Base-by-base conservation (phyloP, 2,113 vertebrate species). In the Garra rufa region DNA sequence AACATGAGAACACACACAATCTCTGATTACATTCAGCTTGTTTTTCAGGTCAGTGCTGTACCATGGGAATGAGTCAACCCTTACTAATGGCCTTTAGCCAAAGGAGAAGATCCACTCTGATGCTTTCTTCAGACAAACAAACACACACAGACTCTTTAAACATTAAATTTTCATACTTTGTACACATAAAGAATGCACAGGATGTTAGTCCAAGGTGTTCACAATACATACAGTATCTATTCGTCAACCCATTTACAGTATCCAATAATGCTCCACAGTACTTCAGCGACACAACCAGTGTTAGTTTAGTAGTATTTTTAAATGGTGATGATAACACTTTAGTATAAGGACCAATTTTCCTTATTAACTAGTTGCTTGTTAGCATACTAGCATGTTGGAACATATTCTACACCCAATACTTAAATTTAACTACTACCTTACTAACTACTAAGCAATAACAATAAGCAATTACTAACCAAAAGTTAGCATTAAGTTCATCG, bases 41-140 rank as follows among this genome's bases (percentile, higher is more conserved):
- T 67, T 80, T 80, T 65, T 67, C 41, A 80, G 61, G 78, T 80
- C 59, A 80, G 59, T 46, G 43, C 78, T 28, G 14, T 46, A 19
- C 38, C 55, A 43, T 67, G 43, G 26, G 24, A 67, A 80, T 67
- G 43, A 80, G 15, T 67, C 78, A 80, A 67, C 61, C 17, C 41
- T 63, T 19, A 43, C 3, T 44, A 61, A 63, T 63, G 5, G 77
- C 59, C 41, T 80, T 28, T 80, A 48, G 43, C 61, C 6, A 76
- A 50, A 55, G 76, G 75, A 81, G 69, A 34, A 59, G 8, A 44
- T 34, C 30, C 50, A 79, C 24, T 44, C 0, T 1, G 1, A 24
- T 19, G 61, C 41, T 30, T 67, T 48, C 46, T 55, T 43, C 75
- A 71, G 34, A 69, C 19, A 19, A 26, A 52, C 67, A 81, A 65